Base-by-base conservation (phyloP, 2,113 vertebrate species). In the Equus przewalskii region DNA sequence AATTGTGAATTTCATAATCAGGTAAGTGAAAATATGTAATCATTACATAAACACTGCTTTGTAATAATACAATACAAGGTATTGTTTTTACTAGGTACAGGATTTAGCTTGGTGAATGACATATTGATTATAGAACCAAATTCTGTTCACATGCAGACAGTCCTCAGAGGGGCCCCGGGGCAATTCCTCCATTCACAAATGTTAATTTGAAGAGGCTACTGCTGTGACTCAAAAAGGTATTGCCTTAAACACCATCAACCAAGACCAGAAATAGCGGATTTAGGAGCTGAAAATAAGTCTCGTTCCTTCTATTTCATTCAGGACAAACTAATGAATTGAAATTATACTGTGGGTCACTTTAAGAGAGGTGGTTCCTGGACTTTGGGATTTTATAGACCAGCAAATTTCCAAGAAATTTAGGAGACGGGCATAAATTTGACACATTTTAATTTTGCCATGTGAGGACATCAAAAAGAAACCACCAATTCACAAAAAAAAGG, bases 1-100 rank as follows among this genome's bases (percentile, higher is more conserved):
- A 76, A 65, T 7, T 76, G 83, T 87, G 16, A 19, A 49, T 84
- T 97, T 97, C 91, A 81, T 84, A 90, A 87, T 87, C 79, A 95
- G 60, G 70, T 90, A 86, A 76, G 36, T 54, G 75, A 94, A 97
- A 95, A 76, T 96, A 84, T 76, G 76, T 54, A 92, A 91, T 97
- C 81, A 69, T 82, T 91, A 49, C 30, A 94, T 83, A 96, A 87
- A 84, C 30, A 49, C 91, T 54, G 51, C 76, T 90, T 84, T 94
- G 76, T 92, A 69, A 80, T 78, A 78, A 90, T 56, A 97, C 96
- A 97, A 80, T 72, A 80, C 44, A 54, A 94, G 41, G 46, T 56
- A 79, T 83, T 96, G 54, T 92, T 94, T 96, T 54, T 51, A 70
- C 22, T 46, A 76, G 58, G 80, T 65, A 24, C 46, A 30, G 22